Evolutionary conservation across 1,140 invertebrate species (phyloP), one percentile per base, ranked within the genome.

Genomic region (Rhyacophila brunnea): DNA sequence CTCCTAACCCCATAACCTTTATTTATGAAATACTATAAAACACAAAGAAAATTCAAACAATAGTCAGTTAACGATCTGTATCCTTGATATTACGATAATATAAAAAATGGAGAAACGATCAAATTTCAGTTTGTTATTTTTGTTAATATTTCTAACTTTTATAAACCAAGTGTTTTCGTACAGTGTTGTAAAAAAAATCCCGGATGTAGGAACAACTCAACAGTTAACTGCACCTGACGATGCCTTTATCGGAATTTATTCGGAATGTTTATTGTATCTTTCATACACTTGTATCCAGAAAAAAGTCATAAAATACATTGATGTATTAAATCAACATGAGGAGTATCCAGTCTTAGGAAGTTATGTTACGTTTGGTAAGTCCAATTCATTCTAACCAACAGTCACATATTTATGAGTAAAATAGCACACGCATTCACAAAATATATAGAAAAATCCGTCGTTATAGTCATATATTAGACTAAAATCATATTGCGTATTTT

Each of bases 201-300:
- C 55, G 15, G 55, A 35, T n/a, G 36, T 13, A 1, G 34, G 38
- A 18, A 35, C 40, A 14, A 47, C 46, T 17, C 10, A 44, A 5
- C 42, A 35, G 1, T 5, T 14, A 38, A 11, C 1, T 20, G 11
- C 17, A 2, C 59, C 66, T n/a, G 66, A 69, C 44, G 56, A 70
- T 65, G 70, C 69, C 6, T 77, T 75, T 49, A 60, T 72, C 58
- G 74, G 74, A 64, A 77, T 80, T 51, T 80, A 80, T 68, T 68
- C 71, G 6, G 74, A 77, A 64, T 80, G 77, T 67, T 67, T 78
- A 54, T 53, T 73, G 19, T 67, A 71, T 59, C 67, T 84, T 1
- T 84, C 83, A 0, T 72, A 79, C 5, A 58, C 65, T 11, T 84
- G 83, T 57, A 66, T 80, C 13, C 79, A 79, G 58, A 80, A 74